These are phyloP conservation scores for Megaceryle maxima DNA, from an alignment of 2,113 vertebrate genomes.

Conservation along the genomic window DNA sequence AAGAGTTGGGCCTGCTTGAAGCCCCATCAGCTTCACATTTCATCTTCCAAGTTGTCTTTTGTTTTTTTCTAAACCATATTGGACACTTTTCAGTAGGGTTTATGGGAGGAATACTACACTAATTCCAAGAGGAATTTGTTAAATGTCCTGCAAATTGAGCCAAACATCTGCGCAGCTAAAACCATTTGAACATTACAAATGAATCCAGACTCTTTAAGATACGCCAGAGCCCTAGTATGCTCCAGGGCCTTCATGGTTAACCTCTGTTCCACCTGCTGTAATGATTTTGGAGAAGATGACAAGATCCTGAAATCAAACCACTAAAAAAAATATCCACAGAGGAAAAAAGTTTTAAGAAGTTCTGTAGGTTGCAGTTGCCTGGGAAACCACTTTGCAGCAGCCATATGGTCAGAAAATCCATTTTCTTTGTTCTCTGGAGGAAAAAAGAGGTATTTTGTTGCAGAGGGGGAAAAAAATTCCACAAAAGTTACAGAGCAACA, in stretches of 20 bases:
- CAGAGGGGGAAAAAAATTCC: background rate
- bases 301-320: constrained; percentile 46
- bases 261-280: background rate
- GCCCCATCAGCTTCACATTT: fast-evolving
- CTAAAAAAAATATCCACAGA: background rate
- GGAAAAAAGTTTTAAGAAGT: constrained; percentile 34
- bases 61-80: background rate
- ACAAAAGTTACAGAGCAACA: background rate
- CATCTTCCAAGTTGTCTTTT: background rate
- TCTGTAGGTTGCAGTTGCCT: constrained; percentile 47
- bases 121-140: background rate
- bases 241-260: background rate
- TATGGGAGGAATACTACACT: background rate
- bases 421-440: background rate
- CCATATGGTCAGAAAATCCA: constrained; percentile 11
- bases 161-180: background rate
- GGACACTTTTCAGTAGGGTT: background rate
- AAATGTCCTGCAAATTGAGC: background rate
- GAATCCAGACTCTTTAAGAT: background rate
- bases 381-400: constrained; percentile 49
- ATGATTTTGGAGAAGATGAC: constrained; percentile 14
- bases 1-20: background rate
- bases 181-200: background rate
- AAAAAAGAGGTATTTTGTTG: background rate
- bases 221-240: background rate